A percentile compares a stretch with the other conserved stretches of the same genome.
phyloP scores from a whole-genome alignment of 2,797 vertebrate species.

The Limnodromus scolopaceus region DNA sequence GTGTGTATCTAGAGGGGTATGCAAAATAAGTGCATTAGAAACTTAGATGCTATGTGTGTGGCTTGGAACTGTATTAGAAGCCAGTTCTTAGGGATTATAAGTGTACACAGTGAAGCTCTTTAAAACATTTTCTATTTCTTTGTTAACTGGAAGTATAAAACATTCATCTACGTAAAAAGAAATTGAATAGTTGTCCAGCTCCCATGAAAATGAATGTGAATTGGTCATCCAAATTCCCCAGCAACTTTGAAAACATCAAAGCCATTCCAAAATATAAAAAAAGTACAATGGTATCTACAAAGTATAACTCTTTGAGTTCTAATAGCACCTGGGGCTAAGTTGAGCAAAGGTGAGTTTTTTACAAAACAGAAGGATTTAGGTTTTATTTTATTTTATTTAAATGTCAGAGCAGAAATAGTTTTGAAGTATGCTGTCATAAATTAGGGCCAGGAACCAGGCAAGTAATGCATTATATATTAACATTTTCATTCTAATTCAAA shows the following conservation, averaged over 20 bases:
- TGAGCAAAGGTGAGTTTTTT: too few species aligned
- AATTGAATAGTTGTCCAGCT: not conserved
- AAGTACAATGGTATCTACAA: not conserved
- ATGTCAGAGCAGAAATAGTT: not conserved
- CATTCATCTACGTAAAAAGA: not conserved
- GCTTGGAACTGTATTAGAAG: not conserved
- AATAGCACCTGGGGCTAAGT: not conserved
- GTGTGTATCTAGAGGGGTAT: not conserved
- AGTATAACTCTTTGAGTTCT: not conserved
- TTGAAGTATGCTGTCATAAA: constrained; percentile 12
- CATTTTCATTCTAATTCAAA: constrained; percentile 48
- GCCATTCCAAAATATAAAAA: not conserved
- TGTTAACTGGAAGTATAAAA: not conserved
- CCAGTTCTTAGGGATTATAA: not conserved
- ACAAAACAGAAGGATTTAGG: not conserved
- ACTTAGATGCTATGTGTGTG: not conserved
- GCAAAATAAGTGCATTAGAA: not conserved
- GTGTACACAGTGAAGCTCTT: not conserved
- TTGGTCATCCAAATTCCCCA: not conserved
- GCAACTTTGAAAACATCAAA: constrained; percentile 14
- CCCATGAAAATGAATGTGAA: not conserved
- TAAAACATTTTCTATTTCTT: not conserved
- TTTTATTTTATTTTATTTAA: constrained; percentile 37
- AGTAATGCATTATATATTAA: constrained; percentile 10
- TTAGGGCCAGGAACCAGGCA: constrained; percentile 16